Base-by-base conservation (phyloP, 2,797 vertebrate genomes). In the Hirundo rustica region DNA sequence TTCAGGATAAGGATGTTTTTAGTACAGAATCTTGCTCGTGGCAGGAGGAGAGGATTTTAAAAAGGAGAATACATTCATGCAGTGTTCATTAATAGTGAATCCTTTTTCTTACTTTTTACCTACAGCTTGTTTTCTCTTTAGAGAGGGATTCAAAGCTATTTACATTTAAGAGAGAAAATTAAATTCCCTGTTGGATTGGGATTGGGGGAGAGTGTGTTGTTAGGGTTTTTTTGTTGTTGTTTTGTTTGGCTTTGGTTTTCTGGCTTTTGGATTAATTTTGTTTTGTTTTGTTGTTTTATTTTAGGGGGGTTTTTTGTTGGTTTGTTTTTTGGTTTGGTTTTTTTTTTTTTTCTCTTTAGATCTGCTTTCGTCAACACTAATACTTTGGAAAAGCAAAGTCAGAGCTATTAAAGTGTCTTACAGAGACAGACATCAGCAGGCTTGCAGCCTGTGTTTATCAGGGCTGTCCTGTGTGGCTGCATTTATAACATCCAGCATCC, bases 361-460 rank as follows among this genome's bases (percentile, higher is more conserved):
- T 75, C 51, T 78, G 10, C 27, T 75, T 70, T 81, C 11, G 45
- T 64, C 36, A 34, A 13, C 7, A 5, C 22, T 44, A 48, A 32
- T 86, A 20, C 30, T 58, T 45, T 34, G 16, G 42, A 76, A 82
- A 90, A 86, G 70, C 50, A 44, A 75, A 83, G 48, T 40, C 77
- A 78, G 51, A 89, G 50, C n/a, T 73, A 58, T 30, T 65, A 27
- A 38, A 34, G 32, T 54, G 74, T 29, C 27, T 91, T 82, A 26
- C 38, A 50, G 34, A 72, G 55, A 47, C 17, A 86, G 68, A 30
- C 20, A 53, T 22, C 44, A 74, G 45, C 48, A 92, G 73, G 8
- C 70, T 88, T 66, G 66, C 44, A 86, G 66, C 32, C n/a, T 80
- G 45, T 81, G 36, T 90, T 84, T 90, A 34, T 78, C 76, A 75